Evolutionary conservation across 1,140 invertebrate species (phyloP).

Genomic region (Heterodera carotae): DNA sequence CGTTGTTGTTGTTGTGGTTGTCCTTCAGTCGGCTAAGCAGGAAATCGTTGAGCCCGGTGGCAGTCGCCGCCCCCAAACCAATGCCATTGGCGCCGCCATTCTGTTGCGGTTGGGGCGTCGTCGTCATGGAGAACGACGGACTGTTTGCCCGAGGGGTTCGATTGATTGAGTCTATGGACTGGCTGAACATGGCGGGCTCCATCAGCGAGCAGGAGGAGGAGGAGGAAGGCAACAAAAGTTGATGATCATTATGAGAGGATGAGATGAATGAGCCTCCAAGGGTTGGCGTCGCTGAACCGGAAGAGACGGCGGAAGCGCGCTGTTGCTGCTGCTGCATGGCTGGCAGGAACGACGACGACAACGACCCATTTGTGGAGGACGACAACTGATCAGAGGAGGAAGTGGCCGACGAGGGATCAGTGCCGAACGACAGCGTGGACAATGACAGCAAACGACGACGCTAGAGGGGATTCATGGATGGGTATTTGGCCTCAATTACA

Average conservation of each 20-base stretch:
- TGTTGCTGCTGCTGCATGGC: background rate
- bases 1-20: too few relatives aligned
- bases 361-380: too few relatives aligned
- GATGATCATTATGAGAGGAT: too few relatives aligned
- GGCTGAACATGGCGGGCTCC: slow-evolving; percentile 6
- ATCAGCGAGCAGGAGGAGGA: background rate
- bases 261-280: background rate
- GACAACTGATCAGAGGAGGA: slow-evolving; percentile 2
- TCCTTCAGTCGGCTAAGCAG: slow-evolving; percentile 7
- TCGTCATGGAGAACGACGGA: background rate
- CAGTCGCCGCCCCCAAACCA: too few relatives aligned
- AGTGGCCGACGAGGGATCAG: background rate
- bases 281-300: slow-evolving; percentile 28
- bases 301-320: slow-evolving; percentile 15
- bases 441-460: background rate
- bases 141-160: slow-evolving; percentile 22
- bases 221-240: background rate
- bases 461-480: background rate
- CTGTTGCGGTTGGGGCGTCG: background rate
- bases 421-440: background rate
- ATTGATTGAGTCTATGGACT: slow-evolving; percentile 11
- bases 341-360: too few relatives aligned
- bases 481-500: too few relatives aligned
- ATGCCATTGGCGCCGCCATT: too few relatives aligned
- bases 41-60: background rate